phyloP scores from a whole-genome alignment of 2,113 vertebrate species.

The Hemibates koningsi region DNA sequence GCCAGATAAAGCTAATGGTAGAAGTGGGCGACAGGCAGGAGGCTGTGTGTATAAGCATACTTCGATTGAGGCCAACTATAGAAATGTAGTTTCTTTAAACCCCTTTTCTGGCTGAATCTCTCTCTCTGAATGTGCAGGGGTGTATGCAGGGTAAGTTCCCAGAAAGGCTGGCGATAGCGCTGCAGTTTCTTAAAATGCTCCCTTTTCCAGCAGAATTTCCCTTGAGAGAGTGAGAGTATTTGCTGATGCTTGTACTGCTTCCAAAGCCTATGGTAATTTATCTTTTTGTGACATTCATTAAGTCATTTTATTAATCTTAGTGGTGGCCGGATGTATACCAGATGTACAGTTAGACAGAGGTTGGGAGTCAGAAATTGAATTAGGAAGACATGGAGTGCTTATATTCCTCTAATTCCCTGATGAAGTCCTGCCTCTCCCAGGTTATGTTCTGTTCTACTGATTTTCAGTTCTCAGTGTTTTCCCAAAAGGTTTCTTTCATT shows the following conservation, averaged over 20 bases:
- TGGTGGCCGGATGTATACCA: neutral
- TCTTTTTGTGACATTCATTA: neutral
- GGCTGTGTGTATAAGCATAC: conserved; percentile 1
- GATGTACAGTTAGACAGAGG: neutral
- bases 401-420: neutral
- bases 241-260: neutral
- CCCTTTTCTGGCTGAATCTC: conserved; percentile 21
- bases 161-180: conserved; percentile 20
- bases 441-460: neutral
- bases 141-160: conserved; percentile 42
- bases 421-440: neutral
- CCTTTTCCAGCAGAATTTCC: neutral
- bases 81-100: conserved; percentile 48
- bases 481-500: neutral
- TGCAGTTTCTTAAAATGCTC: conserved; percentile 31
- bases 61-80: conserved; percentile 42
- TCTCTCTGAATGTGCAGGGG: conserved; percentile 28
- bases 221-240: neutral
- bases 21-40: conserved; percentile 36
- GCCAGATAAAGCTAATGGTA: conserved; percentile 50
- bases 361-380: neutral
- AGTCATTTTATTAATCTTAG: neutral
- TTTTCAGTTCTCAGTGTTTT: neutral
- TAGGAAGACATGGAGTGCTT: neutral
- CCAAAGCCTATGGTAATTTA: neutral